A percentile compares a stretch with the other conserved stretches of the same genome.
Evolutionary conservation across 2,888 invertebrate species (phyloP).

Genomic region (Mythimna albipuncta): DNA sequence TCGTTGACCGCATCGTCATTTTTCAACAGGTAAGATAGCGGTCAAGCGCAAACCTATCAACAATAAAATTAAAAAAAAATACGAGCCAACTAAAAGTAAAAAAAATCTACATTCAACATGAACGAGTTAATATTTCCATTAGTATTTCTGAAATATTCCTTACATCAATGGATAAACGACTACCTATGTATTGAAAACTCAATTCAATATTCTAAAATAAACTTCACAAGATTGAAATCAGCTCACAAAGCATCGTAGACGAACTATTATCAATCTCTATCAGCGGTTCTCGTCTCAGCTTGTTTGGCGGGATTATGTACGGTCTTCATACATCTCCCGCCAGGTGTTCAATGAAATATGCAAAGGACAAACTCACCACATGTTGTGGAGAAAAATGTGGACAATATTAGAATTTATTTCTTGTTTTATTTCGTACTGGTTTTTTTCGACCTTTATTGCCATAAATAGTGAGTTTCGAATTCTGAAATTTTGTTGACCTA

Average conservation of each 20-base stretch:
- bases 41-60: too few species aligned
- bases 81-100: too few species aligned
- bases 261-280: constrained; percentile 41
- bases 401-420: background rate
- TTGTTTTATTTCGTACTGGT: background rate
- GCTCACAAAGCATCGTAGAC: constrained; percentile 11
- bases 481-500: background rate
- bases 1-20: too few species aligned
- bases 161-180: too few species aligned
- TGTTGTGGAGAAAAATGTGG: background rate
- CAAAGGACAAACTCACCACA: constrained; percentile 33
- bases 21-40: too few species aligned
- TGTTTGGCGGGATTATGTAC: constrained; percentile 70
- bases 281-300: constrained; percentile 17
- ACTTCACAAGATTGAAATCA: background rate
- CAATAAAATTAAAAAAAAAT: too few species aligned
- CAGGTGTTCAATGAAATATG: constrained; percentile 61
- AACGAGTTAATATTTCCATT: too few species aligned
- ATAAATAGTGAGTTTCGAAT: background rate
- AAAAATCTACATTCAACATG: too few species aligned
- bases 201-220: constrained; percentile 7
- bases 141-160: too few species aligned
- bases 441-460: background rate
- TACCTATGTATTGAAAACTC: too few species aligned
- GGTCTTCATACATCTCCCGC: constrained; percentile 68